Evolutionary conservation across 1,140 invertebrate species (phyloP).

Genomic region (Drosophila pruinosa): DNA sequence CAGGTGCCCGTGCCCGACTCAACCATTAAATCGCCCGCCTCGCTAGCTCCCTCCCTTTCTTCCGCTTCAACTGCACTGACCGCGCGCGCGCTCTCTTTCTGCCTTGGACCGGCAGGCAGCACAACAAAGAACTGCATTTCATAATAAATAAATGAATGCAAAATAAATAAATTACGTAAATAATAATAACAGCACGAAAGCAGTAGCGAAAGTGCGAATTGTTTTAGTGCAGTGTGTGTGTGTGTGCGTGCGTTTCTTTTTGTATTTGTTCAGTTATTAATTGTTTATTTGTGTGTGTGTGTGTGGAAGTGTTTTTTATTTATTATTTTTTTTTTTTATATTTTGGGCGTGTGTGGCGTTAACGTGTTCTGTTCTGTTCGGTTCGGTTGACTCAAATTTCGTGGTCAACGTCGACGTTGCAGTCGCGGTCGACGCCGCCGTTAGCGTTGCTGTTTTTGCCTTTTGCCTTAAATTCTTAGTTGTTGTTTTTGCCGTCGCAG

Average conservation of each 20-base stretch:
- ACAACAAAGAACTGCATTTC: constrained; percentile 14
- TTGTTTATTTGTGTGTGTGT: neutral
- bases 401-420: constrained; percentile 43
- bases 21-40: neutral
- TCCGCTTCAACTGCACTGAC: constrained; percentile 4
- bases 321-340: neutral
- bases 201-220: constrained; percentile 5
- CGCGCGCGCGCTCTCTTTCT: neutral
- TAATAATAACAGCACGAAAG: neutral
- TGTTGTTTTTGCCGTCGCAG: constrained; percentile 29
- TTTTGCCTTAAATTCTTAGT: neutral
- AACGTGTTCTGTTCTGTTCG: constrained; percentile 16
- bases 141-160: constrained; percentile 19
- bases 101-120: neutral
- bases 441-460: constrained; percentile 13
- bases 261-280: neutral
- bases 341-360: constrained; percentile 19
- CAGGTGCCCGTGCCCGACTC: no score
- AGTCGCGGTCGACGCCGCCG: constrained; percentile 7
- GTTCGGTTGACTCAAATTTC: constrained; percentile 61
- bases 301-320: neutral
- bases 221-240: constrained; percentile 3
- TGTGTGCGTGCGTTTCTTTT: no score
- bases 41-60: neutral
- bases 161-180: constrained; percentile 41